Conservation (phyloP, 2,113 vertebrate genomes). For the Calonectris borealis region DNA sequence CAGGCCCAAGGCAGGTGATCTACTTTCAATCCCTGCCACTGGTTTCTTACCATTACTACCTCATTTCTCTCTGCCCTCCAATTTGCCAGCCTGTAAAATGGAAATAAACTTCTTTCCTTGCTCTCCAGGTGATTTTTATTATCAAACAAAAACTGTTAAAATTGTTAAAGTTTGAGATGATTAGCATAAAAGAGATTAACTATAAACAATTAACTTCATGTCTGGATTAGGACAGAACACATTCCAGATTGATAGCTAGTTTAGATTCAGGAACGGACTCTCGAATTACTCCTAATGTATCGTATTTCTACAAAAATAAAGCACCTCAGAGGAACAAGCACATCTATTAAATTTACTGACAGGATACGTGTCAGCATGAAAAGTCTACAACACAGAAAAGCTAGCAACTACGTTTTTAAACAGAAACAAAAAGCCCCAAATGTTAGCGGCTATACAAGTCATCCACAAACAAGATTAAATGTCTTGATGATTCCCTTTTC, state of each 20-base stretch:
- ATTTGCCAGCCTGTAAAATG: not conserved
- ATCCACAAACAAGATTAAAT: not conserved
- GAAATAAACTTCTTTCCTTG: not conserved
- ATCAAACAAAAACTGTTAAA: not conserved
- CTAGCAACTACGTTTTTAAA: not conserved
- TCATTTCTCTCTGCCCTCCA: not conserved
- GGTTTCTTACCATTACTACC: not conserved
- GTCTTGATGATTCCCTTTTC: not conserved
- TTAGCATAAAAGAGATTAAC: not conserved
- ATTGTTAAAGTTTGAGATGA: not conserved
- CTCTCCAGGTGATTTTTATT: not conserved
- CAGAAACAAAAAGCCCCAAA: not conserved
- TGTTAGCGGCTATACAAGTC: conserved; percentile 9
- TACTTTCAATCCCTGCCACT: not conserved
- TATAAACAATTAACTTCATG: not conserved
- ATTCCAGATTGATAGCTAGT: not conserved
- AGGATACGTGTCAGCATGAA: not conserved
- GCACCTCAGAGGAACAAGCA: not conserved
- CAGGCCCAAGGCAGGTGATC: not conserved
- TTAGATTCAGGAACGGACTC: not conserved
- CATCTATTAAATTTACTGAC: not conserved
- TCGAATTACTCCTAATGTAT: not conserved
- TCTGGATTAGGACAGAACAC: not conserved
- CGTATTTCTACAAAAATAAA: not conserved
- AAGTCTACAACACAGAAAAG: not conserved